Conservation (phyloP, 1,140 invertebrate genomes). For the Diuraphis noxia region DNA sequence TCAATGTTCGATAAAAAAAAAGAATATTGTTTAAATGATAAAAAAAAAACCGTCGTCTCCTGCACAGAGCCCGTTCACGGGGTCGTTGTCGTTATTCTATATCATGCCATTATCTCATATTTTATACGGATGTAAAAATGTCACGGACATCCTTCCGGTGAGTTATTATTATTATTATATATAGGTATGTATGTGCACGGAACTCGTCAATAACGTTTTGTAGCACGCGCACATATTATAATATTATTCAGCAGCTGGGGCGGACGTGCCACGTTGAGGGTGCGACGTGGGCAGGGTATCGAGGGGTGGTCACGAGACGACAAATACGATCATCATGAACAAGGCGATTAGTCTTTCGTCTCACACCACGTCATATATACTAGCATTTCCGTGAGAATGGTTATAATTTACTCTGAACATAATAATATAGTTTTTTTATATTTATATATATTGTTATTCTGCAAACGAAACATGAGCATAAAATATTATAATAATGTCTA, state of each 20-base stretch:
- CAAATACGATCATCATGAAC: not conserved
- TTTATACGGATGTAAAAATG: slow-evolving; percentile 8
- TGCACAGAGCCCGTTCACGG: not conserved
- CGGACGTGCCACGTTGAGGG: not conserved
- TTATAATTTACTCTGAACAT: not conserved
- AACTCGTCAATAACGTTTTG: not conserved
- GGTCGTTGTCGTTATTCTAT: not conserved
- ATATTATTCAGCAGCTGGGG: not conserved
- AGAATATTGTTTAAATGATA: not conserved
- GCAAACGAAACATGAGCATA: not conserved
- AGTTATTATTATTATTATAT: not conserved
- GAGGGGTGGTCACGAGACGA: not conserved
- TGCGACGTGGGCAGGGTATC: not conserved
- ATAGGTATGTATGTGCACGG: not conserved
- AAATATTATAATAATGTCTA: not conserved
- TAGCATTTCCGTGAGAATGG: not conserved
- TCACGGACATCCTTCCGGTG: not conserved
- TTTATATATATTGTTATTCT: not conserved
- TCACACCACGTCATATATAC: not conserved
- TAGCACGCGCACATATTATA: not conserved
- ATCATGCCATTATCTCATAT: not conserved
- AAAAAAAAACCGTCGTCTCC: not conserved
- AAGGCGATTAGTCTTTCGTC: not conserved
- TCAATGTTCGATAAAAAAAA: not conserved
- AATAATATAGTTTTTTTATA: not conserved